phyloP scores from a whole-genome alignment of 2,113 vertebrate genomes.

The Catharus fuscescens region DNA sequence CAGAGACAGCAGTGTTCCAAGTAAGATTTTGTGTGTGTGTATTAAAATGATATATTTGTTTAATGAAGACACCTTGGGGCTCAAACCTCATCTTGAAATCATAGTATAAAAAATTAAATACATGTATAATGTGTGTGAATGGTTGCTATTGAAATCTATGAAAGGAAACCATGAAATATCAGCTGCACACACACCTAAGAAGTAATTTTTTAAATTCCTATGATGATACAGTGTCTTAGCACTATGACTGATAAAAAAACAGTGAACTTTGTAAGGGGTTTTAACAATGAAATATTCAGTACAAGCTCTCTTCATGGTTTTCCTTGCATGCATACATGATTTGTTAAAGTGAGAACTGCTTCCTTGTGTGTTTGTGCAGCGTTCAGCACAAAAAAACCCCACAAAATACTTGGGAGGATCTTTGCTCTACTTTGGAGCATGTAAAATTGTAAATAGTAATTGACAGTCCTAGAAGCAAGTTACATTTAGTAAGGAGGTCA shows the following conservation, averaged over 20 bases:
- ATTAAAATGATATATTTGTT: slow-evolving; percentile 47
- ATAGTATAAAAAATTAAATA: slow-evolving; percentile 48
- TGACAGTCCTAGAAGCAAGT: not conserved
- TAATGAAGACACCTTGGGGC: slow-evolving; percentile 47
- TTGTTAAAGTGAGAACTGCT: not conserved
- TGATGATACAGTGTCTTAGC: not conserved
- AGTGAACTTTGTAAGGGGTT: not conserved
- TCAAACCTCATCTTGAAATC: slow-evolving; percentile 8
- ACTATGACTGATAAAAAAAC: not conserved
- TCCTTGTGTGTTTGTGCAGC: not conserved
- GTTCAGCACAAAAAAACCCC: not conserved
- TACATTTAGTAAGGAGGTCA: not conserved
- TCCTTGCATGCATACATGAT: not conserved
- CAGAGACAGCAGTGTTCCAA: not conserved
- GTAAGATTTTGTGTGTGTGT: not conserved
- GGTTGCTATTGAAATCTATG: not conserved
- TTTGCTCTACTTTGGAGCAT: not conserved
- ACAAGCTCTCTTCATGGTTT: not conserved
- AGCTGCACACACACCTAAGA: not conserved
- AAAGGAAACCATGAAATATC: not conserved
- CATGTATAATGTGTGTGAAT: not conserved
- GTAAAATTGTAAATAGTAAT: not conserved
- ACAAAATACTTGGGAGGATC: not conserved
- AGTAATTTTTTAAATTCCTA: not conserved
- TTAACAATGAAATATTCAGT: not conserved